These are phyloP conservation scores for Orestias chungarensis DNA, from an alignment of 2,797 vertebrate species.

Conservation along the genomic window DNA sequence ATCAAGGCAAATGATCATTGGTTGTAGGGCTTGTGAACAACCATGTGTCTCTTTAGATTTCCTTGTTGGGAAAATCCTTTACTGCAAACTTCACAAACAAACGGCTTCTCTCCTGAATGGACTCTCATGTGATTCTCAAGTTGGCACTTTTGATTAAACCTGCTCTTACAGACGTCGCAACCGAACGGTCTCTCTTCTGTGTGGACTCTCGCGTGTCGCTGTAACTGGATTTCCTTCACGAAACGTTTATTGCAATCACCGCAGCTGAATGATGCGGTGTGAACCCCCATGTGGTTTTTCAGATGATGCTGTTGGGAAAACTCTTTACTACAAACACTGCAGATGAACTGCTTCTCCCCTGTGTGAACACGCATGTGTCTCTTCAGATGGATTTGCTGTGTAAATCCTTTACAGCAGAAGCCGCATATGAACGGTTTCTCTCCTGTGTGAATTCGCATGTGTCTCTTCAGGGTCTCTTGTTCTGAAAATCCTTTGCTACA, in stretches of 20 bases:
- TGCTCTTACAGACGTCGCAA: not conserved
- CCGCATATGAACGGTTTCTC: not conserved
- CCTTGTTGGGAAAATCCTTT: not conserved
- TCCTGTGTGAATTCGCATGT: not conserved
- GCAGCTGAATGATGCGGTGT: not conserved
- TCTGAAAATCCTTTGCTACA: not conserved
- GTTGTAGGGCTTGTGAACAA: not conserved
- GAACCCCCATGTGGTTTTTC: constrained; percentile 4
- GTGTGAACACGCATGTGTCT: not conserved
- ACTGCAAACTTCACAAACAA: not conserved
- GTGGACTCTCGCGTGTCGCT: not conserved
- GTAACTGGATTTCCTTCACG: not conserved
- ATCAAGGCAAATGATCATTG: not conserved
- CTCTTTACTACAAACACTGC: not conserved
- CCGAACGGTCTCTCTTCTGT: not conserved
- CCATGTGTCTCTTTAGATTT: not conserved
- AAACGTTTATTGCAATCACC: not conserved
- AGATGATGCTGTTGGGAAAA: not conserved
- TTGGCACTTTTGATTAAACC: not conserved
- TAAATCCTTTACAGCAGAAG: not conserved
- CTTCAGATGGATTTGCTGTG: not conserved
- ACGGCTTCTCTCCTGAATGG: constrained; percentile 1
- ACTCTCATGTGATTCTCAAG: not conserved
- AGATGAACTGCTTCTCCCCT: not conserved
- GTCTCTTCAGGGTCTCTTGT: not conserved